Base-by-base conservation (phyloP, 2,888 invertebrate genomes). In the Acronicta aceris region DNA sequence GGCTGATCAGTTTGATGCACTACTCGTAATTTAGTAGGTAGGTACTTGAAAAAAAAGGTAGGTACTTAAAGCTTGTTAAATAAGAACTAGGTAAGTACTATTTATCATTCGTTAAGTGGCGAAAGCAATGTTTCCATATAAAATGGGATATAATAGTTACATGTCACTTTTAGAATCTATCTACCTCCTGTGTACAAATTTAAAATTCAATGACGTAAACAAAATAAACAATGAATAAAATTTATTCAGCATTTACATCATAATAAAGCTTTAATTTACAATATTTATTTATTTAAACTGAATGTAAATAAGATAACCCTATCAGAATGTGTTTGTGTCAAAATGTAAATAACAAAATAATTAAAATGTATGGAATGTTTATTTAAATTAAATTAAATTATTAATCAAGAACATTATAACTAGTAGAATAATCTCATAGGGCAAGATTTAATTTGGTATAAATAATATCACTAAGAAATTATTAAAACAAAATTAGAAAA, bases 211-310 rank as follows among this genome's bases (percentile, higher is more conserved):
- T 63, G 6, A 59, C 6, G 30, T 45, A 59, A 68, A 69, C 36
- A n/a, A 64, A 57, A 41, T 48, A 59, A 87, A 88, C 80, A 77
- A 76, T 81, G 53, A 76, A 83, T 81, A 82, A 77, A 77, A 72
- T 87, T 87, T 88, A 88, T 87, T 87, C 57, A 80, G 62, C 52
- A 73, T 61, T 63, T 21, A 47, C 27, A 65, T 53, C 58, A 54
- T 56, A 59, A 46, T 48, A 57, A 60, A 51, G 65, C 41, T 49
- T 45, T 47, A 46, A 50, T 49, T 59, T 51, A 57, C 21, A 59
- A 59, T 74, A 36, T 55, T 52, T 51, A 41, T 56, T 56, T 40
- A 46, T 42, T 46, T n/a, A 51, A 58, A 74, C 10, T 38, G 30
- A 50, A 48, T 65, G 17, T 5, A 25, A 21, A 0, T 30, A 25